Evolutionary conservation across 2,888 invertebrate genomes (phyloP), one percentile per base, ranked within the genome.

Genomic region (Tipula confusa): DNA sequence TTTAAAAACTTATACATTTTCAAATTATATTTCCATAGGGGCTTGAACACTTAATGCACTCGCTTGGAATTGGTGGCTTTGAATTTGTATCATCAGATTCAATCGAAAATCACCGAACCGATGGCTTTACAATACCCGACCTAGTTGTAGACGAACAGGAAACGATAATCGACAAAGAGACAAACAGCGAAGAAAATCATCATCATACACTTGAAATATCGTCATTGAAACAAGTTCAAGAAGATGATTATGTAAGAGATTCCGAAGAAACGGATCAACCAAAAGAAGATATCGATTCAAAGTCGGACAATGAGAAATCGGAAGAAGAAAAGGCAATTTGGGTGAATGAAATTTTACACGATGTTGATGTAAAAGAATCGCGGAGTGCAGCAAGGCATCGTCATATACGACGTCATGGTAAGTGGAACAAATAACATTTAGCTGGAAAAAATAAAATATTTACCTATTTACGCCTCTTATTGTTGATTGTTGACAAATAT

Each of bases 11-110:
- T 9, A 33, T 33, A 33, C 4, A 33, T 9, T 33, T 43, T n/a
- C n/a, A 29, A 31, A 83, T 81, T 81, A 43, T 84, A 83, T 83
- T 24, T 83, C 85, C 86, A 1, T 89, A 93, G 93, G 94, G 94
- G 11, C 92, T 94, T 85, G 94, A 94, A 88, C 94, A 93, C 86
- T 88, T 94, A 82, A 89, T 94, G 88, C 91, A 91, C 86, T 93
- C 91, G 86, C 88, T 94, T 24, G 93, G 93, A 0, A 89, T 94
- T n/a, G 93, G 93, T 0, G 92, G 92, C 11, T 89, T 92, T 6
- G 91, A 92, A 85, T 93, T 93, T 84, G 87, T 87, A 13, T 87
- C 88, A 13, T 86, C 86, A 1, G 89, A 89, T 83, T 88, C 89
- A 1, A 86, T 89, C 31, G 88, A 88, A 3, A 86, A 89, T 84